These are phyloP conservation scores for Nylanderia fulva DNA, from an alignment of 1,140 invertebrate genomes.

Conservation along the genomic window DNA sequence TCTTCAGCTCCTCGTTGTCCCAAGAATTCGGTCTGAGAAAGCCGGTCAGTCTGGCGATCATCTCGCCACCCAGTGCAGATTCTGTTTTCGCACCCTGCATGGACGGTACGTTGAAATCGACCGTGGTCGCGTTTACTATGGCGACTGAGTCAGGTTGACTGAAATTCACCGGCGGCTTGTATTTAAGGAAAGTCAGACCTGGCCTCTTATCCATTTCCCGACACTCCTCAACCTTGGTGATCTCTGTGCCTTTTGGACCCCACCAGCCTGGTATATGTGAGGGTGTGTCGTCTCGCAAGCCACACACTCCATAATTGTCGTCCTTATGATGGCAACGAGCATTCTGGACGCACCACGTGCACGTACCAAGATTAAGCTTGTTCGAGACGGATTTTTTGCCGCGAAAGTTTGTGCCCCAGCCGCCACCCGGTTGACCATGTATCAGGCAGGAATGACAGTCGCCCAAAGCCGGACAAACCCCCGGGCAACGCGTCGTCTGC, in stretches of 20 bases:
- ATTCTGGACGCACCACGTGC: constrained; percentile 97
- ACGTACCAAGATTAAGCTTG: constrained; percentile 91
- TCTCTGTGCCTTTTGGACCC: constrained; percentile 93
- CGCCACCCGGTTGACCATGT: constrained; percentile 87
- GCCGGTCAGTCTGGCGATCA: constrained; percentile 91
- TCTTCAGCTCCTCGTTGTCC: constrained; percentile 90
- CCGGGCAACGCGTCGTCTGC: constrained; percentile 94
- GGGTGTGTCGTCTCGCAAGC: constrained; percentile 90
- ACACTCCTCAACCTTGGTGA: constrained; percentile 92
- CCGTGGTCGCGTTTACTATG: constrained; percentile 94
- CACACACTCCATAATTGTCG: constrained; percentile 94
- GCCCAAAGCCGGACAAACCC: constrained; percentile 94
- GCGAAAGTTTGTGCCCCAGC: constrained; percentile 83
- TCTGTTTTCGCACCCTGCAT: constrained; percentile 88
- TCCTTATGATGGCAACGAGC: constrained; percentile 95
- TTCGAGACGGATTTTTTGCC: constrained; percentile 89
- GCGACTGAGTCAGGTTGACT: constrained; percentile 94
- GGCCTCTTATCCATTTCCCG: constrained; percentile 92
- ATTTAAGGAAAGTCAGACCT: constrained; percentile 95
- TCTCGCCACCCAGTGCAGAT: constrained; percentile 89
- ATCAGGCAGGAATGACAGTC: constrained; percentile 96
- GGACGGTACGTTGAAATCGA: constrained; percentile 90
- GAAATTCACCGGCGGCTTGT: constrained; percentile 93
- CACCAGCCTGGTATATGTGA: constrained; percentile 95
- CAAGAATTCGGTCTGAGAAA: constrained; percentile 92